Base-by-base conservation (phyloP, 2,888 invertebrate genomes). In the Punctoribates punctum region DNA sequence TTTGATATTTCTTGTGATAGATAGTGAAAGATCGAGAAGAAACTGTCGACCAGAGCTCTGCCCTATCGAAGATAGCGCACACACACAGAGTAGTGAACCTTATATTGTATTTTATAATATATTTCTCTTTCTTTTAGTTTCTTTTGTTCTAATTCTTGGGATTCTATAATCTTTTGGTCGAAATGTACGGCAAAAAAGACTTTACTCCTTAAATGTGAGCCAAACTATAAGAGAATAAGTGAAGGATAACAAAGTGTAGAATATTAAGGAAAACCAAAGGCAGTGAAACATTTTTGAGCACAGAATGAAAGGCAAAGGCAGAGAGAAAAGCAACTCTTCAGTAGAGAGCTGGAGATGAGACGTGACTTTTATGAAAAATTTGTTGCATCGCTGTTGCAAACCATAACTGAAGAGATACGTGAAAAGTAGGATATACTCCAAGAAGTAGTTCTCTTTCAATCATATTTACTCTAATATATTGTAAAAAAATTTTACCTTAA, bases 281-380 rank as follows among this genome's bases (percentile, higher is more conserved):
- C 60, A 23, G 8, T 11, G 9, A 60, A 6, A 60, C 25, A 23
- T 6, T 9, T 6, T n/a, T n/a, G n/a, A 9, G 60, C 8, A 20
- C 17, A 34, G 34, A 27, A 6, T 1, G 20, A 17, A 54, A 54
- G 54, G 60, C 11, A 25, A 25, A 25, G 27, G 6, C 25, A 8
- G 60, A 51, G 51, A n/a, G n/a, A 60, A 65, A 65, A 34, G 65
- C 29, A 65, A 27, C 11, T 27, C 25, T 17, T 29, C 17, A 29
- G 25, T 6, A 34, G 9, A 65, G 65, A 65, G 11, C 8, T 4
- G 17, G 25, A 65, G 60, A 60, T 60, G 60, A 65, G 34, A 65
- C 65, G 65, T 65, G 65, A 65, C 65, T 65, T 65, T 65, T 65
- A 65, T 65, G 65, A 65, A 65, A 65, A 65, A 65, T 65, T 65